These are phyloP conservation scores for Alitta virens DNA, from an alignment of 2,888 invertebrate species.

Conservation along the genomic window DNA sequence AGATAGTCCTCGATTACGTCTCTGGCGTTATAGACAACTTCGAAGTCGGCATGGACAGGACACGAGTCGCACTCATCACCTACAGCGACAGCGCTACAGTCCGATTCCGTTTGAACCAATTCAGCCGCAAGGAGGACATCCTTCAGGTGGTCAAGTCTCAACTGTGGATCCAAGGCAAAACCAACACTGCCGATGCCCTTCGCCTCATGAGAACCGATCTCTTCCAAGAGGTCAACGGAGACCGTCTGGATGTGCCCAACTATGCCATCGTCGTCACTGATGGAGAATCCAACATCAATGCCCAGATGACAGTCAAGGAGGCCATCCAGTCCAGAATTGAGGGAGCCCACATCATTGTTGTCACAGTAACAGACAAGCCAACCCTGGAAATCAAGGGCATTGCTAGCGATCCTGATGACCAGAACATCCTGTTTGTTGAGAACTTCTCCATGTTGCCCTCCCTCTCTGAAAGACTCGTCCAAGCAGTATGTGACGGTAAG, in stretches of 20 bases:
- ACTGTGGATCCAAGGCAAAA: neutral
- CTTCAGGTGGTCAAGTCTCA: constrained; percentile 7
- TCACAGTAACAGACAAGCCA: constrained; percentile 5
- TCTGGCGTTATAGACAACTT: constrained; percentile 39
- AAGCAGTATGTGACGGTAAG: constrained; percentile 42
- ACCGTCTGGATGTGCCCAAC: constrained; percentile 13
- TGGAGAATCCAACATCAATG: constrained; percentile 5
- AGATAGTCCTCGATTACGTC: constrained; percentile 38
- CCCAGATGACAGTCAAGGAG: neutral
- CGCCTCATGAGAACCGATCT: neutral
- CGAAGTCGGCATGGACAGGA: constrained; percentile 38
- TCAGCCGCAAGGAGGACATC: constrained; percentile 10
- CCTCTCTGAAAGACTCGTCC: constrained; percentile 34
- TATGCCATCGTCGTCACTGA: constrained; percentile 14
- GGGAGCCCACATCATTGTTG: constrained; percentile 2
- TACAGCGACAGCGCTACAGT: constrained; percentile 37
- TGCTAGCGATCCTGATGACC: constrained; percentile 7
- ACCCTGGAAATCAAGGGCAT: constrained; percentile 7
- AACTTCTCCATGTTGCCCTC: neutral
- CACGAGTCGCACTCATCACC: constrained; percentile 43
- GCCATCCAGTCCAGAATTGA: neutral
- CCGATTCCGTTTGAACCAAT: constrained; percentile 22
- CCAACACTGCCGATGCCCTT: constrained; percentile 16
- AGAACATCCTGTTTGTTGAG: constrained; percentile 1
- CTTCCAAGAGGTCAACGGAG: constrained; percentile 7